These are phyloP conservation scores for Carlito syrichta DNA, from an alignment of 2,113 vertebrate species.

Conservation along the genomic window DNA sequence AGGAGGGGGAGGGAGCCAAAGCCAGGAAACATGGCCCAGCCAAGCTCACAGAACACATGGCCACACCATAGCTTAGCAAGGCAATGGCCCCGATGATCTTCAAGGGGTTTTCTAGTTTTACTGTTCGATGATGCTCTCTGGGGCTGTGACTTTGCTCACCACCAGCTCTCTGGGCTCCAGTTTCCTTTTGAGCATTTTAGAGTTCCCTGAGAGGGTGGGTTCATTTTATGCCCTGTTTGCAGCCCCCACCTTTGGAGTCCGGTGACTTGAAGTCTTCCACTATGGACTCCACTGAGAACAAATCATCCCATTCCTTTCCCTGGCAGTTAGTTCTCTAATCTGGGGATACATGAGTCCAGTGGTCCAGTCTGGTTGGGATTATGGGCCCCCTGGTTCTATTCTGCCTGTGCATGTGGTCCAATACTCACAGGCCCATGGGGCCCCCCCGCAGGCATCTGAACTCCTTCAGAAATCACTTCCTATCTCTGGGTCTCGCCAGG, in stretches of 20 bases:
- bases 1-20: too few relatives aligned
- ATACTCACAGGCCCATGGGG: neutral
- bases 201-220: too few relatives aligned
- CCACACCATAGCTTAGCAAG: too few relatives aligned
- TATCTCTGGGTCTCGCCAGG: too few relatives aligned
- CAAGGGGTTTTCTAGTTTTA: neutral
- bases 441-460: neutral
- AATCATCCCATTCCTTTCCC: neutral
- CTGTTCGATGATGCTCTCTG: neutral
- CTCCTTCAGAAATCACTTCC: neutral
- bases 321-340: neutral
- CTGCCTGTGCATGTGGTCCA: neutral
- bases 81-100: too few relatives aligned
- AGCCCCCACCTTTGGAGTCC: neutral
- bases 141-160: neutral
- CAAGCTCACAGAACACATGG: too few relatives aligned
- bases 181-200: neutral
- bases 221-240: neutral
- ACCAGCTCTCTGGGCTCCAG: neutral
- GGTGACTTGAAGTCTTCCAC: neutral
- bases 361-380: neutral
- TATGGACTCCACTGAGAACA: neutral
- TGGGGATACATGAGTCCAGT: neutral
- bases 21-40: too few relatives aligned
- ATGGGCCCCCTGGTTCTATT: fast-evolving